Percentiles rank a stretch among this genome's conserved stretches.
These are phyloP conservation scores for Chouioia cunea DNA, from an alignment of 2,888 invertebrate species.

Conservation along the genomic window DNA sequence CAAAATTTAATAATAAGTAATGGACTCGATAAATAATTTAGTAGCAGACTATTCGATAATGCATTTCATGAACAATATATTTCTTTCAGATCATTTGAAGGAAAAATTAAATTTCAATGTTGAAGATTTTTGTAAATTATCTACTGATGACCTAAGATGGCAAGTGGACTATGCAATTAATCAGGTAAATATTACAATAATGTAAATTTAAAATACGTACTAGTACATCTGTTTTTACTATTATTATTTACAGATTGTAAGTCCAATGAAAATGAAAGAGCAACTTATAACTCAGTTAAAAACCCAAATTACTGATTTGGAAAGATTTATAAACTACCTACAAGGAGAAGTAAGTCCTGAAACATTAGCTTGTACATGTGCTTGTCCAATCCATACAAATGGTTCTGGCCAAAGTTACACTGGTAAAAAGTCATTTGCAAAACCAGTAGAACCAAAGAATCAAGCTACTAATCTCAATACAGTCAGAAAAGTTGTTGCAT, in stretches of 20 bases:
- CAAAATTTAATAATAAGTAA: slow-evolving; percentile 87
- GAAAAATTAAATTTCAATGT: slow-evolving; percentile 87
- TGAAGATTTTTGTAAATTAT: slow-evolving; percentile 82
- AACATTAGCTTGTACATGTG: slow-evolving; percentile 69
- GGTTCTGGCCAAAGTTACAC: slow-evolving; percentile 55
- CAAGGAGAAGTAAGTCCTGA: slow-evolving; percentile 80
- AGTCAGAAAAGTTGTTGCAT: slow-evolving; percentile 87
- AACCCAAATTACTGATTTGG: slow-evolving; percentile 96
- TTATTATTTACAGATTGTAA: slow-evolving; percentile 77
- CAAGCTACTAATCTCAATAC: slow-evolving; percentile 78
- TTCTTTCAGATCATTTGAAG: slow-evolving; percentile 79
- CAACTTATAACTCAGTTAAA: slow-evolving; percentile 95
- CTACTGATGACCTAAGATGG: slow-evolving; percentile 85
- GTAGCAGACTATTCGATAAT: not conserved
- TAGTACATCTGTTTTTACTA: not conserved
- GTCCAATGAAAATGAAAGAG: slow-evolving; percentile 95
- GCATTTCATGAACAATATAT: not conserved
- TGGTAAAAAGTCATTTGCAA: slow-evolving; percentile 63
- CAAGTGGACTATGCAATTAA: slow-evolving; percentile 92
- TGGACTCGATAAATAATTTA: slow-evolving; percentile 10
- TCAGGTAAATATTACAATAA: slow-evolving; percentile 70
- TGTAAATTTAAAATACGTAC: slow-evolving; percentile 6
- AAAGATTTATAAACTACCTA: slow-evolving; percentile 94
- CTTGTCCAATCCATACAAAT: slow-evolving; percentile 66
- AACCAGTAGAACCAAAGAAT: slow-evolving; percentile 63